Percentiles rank a stretch among this genome's conserved stretches.
These are phyloP conservation scores for Dermatophagoides farinae DNA, from an alignment of 1,140 invertebrate species.

Conservation along the genomic window DNA sequence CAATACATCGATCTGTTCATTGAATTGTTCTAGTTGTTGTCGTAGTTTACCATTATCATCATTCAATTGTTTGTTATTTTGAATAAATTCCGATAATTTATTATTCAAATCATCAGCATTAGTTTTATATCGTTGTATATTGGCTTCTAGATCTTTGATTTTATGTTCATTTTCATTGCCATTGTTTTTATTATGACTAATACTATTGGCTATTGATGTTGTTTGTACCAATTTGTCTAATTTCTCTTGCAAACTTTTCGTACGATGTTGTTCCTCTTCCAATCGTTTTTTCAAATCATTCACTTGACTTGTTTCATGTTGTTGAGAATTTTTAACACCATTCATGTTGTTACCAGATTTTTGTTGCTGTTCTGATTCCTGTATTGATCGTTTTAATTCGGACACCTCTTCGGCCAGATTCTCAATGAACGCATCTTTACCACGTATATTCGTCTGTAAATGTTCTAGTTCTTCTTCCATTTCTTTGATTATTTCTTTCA, in stretches of 20 bases:
- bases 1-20: not conserved
- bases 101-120: not conserved
- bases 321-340: not conserved
- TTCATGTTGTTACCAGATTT: constrained; percentile 26
- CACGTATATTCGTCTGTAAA: constrained; percentile 38
- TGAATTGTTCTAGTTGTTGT: not conserved
- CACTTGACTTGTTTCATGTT: not conserved
- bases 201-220: not conserved
- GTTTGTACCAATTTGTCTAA: not conserved
- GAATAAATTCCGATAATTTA: not conserved
- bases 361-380: constrained; percentile 33
- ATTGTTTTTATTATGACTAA: too few relatives aligned
- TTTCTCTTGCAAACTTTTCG: constrained; percentile 10
- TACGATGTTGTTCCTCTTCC: constrained; percentile 19
- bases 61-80: not conserved
- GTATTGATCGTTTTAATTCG: constrained; percentile 32
- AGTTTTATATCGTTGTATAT: not conserved
- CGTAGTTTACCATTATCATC: not conserved
- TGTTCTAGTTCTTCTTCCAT: constrained; percentile 53
- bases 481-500: constrained; percentile 54
- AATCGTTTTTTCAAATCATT: constrained; percentile 9
- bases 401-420: constrained; percentile 31
- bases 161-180: not conserved
- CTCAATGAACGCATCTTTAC: constrained; percentile 31
- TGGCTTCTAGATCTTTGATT: not conserved